phyloP scores from a whole-genome alignment of 2,797 vertebrate species.

The Prunella strophiata region DNA sequence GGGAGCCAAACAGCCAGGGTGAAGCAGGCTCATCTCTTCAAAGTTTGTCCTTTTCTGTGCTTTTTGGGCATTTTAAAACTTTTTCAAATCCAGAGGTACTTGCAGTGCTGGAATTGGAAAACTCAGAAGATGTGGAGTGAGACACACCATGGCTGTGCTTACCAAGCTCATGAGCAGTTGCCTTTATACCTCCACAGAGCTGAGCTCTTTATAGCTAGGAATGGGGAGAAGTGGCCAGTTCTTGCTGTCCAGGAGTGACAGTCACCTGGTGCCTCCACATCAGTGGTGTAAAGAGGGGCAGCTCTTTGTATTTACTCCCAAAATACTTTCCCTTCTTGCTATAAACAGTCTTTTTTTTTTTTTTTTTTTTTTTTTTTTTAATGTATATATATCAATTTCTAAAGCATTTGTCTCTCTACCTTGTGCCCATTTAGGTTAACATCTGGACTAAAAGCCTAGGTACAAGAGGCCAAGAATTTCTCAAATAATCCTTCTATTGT shows the following conservation, averaged over 20 bases:
- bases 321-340: neutral
- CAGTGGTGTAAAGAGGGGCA: neutral
- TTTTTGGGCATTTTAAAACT: neutral
- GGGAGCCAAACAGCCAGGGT: neutral
- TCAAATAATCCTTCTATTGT: neutral
- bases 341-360: neutral
- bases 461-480: neutral
- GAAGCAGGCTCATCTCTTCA: neutral
- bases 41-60: constrained; percentile 17
- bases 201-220: neutral
- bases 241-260: neutral
- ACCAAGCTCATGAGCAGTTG: neutral
- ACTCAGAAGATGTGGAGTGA: neutral
- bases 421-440: neutral
- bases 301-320: neutral
- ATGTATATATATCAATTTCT: neutral
- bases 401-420: neutral
- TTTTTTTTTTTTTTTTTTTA: too few relatives aligned
- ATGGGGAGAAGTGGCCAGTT: neutral
- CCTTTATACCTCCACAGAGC: neutral
- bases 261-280: neutral
- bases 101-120: neutral
- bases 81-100: neutral
- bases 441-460: neutral
- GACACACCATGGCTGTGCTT: neutral